Evolutionary conservation across 2,888 invertebrate genomes (phyloP).

Genomic region (Phasia obesa): DNA sequence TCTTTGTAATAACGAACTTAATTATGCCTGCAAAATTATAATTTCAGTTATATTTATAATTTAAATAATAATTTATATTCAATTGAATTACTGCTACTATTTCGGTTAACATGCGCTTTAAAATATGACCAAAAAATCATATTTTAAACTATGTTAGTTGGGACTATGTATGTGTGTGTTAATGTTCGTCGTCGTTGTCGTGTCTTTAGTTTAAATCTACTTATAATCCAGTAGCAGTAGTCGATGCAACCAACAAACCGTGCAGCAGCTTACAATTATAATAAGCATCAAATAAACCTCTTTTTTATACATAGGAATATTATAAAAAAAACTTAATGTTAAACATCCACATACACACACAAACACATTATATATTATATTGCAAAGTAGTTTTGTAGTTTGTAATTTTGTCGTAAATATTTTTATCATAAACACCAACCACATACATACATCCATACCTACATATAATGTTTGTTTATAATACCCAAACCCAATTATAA

Average conservation of each 20-base stretch:
- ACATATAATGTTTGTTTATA: conserved; percentile 55
- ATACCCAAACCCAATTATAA: conserved; percentile 37
- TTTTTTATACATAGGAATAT: conserved; percentile 47
- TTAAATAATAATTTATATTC: neutral
- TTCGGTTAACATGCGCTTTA: neutral
- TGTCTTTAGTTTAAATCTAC: conserved; percentile 15
- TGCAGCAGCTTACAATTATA: neutral
- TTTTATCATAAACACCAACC: conserved; percentile 62
- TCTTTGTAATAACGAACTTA: too few species aligned
- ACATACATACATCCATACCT: conserved; percentile 24
- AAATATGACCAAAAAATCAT: too few species aligned
- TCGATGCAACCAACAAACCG: conserved; percentile 27
- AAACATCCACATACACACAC: conserved; percentile 21
- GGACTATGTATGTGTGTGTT: neutral
- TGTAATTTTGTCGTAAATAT: conserved; percentile 68
- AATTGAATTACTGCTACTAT: conserved; percentile 14
- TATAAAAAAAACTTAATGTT: conserved; percentile 26
- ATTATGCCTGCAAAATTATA: too few species aligned
- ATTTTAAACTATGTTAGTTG: too few species aligned
- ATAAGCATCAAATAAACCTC: conserved; percentile 25
- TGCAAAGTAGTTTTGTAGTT: conserved; percentile 70
- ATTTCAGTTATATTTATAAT: conserved; percentile 42
- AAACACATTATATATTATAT: conserved; percentile 63
- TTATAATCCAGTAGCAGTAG: conserved; percentile 19
- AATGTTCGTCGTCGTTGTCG: conserved; percentile 10